A percentile compares a stretch with the other conserved stretches of the same genome.
Conservation (phyloP, 2,888 invertebrate species). For the Eudasyphora cyanicolor region DNA sequence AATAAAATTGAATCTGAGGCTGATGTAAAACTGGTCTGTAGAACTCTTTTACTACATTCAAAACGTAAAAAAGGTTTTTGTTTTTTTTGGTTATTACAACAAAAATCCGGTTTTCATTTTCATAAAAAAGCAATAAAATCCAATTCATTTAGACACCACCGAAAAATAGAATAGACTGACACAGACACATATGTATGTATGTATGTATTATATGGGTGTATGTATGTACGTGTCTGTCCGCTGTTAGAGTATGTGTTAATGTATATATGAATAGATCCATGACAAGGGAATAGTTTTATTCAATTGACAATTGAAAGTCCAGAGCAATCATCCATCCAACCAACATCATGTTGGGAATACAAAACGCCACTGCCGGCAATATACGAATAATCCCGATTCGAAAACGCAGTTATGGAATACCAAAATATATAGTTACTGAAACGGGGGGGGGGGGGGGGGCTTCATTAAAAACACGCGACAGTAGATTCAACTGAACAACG, state of each 20-base stretch:
- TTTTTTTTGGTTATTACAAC: constrained; percentile 44
- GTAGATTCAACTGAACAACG: not conserved
- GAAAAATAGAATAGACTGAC: not conserved
- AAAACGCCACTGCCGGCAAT: constrained; percentile 1
- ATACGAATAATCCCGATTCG: constrained; percentile 5
- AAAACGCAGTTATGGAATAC: not conserved
- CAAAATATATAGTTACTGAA: not conserved
- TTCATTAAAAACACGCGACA: not conserved
- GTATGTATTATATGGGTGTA: not conserved
- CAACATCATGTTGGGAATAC: constrained; percentile 13
- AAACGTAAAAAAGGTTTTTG: constrained; percentile 22
- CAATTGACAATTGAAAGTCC: constrained; percentile 31
- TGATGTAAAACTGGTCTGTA: constrained; percentile 26
- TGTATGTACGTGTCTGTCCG: not conserved
- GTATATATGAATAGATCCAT: not conserved
- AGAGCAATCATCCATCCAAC: no score
- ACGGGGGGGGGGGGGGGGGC: not conserved
- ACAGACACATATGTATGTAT: not conserved
- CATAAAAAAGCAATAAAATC: constrained; percentile 69
- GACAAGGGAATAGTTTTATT: constrained; percentile 20
- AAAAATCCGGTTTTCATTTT: constrained; percentile 72
- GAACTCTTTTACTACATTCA: not conserved
- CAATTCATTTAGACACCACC: constrained; percentile 24
- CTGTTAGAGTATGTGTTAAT: not conserved
- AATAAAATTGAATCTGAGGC: constrained; percentile 14